A percentile compares a stretch with the other conserved stretches of the same genome.
Evolutionary conservation across 2,888 invertebrate genomes (phyloP).

Genomic region (Conomelus anceps): DNA sequence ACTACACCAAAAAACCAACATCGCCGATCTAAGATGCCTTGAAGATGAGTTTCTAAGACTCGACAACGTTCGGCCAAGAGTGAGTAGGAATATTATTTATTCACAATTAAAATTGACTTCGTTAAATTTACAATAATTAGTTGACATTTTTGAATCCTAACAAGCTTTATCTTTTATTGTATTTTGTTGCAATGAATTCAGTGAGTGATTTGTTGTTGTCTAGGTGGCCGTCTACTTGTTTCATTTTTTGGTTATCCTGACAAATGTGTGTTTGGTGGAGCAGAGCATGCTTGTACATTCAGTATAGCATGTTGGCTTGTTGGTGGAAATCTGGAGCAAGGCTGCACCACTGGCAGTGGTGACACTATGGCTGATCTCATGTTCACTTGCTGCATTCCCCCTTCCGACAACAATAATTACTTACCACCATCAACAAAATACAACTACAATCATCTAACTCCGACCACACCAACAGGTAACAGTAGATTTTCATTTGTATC

Average conservation of each 20-base stretch:
- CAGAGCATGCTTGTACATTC: slow-evolving; percentile 59
- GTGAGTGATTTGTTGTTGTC: background rate
- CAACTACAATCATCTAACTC: background rate
- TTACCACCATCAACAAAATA: background rate
- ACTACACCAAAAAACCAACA: too few species aligned
- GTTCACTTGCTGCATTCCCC: slow-evolving; percentile 61
- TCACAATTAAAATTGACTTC: too few species aligned
- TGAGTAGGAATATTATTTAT: too few species aligned
- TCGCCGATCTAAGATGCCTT: too few species aligned
- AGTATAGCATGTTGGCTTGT: slow-evolving; percentile 68
- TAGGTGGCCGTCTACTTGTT: slow-evolving; percentile 1
- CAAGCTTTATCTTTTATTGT: background rate
- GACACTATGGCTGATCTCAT: slow-evolving; percentile 52
- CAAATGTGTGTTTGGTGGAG: slow-evolving; percentile 51
- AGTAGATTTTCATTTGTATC: background rate
- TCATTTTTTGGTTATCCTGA: slow-evolving; percentile 53
- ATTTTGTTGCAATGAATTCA: background rate
- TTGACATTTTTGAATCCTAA: too few species aligned
- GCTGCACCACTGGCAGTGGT: slow-evolving; percentile 32
- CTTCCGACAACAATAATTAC: slow-evolving; percentile 27
- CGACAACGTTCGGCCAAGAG: too few species aligned
- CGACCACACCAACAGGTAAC: background rate
- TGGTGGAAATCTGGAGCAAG: slow-evolving; percentile 55
- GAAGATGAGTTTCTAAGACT: too few species aligned
- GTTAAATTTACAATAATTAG: too few species aligned